phyloP scores from a whole-genome alignment of 2,888 invertebrate species.

The Dasysyrphus albostriatus region DNA sequence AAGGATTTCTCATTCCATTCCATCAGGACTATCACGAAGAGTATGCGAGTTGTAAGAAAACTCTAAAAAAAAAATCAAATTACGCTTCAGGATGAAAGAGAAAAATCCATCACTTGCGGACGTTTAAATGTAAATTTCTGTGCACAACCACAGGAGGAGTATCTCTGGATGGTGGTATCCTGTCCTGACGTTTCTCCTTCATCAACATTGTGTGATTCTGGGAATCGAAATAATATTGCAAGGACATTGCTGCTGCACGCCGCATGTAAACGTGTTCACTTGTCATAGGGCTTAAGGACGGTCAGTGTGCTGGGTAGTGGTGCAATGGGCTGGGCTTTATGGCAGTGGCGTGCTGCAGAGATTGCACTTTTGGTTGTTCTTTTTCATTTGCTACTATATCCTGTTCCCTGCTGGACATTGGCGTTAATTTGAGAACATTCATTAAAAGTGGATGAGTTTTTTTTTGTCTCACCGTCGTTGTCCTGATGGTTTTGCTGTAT shows the following conservation, averaged over 20 bases:
- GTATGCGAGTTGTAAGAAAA: background rate
- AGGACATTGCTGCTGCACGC: slow-evolving; percentile 40
- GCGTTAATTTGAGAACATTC: slow-evolving; percentile 75
- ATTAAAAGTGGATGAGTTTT: slow-evolving; percentile 68
- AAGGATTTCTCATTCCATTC: background rate
- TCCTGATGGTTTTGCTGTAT: slow-evolving; percentile 9
- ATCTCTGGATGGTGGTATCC: background rate
- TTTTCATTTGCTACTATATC: slow-evolving; percentile 21
- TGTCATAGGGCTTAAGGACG: background rate
- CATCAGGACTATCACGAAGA: no score
- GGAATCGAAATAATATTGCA: slow-evolving; percentile 52
- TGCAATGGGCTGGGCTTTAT: background rate
- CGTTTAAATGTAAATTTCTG: slow-evolving; percentile 71
- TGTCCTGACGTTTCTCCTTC: slow-evolving; percentile 36
- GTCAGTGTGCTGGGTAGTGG: background rate
- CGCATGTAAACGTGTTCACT: slow-evolving; percentile 57
- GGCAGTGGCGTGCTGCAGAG: slow-evolving; percentile 35
- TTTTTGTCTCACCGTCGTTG: background rate
- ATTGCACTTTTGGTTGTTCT: slow-evolving; percentile 40
- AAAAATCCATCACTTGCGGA: slow-evolving; percentile 65
- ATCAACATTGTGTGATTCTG: slow-evolving; percentile 40
- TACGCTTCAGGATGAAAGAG: slow-evolving; percentile 41
- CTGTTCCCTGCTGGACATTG: slow-evolving; percentile 58
- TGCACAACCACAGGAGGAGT: slow-evolving; percentile 52
- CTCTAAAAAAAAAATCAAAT: slow-evolving; percentile 34